These are phyloP conservation scores for Lagocephalus sceleratus DNA, from an alignment of 2,797 vertebrate genomes.

Conservation along the genomic window DNA sequence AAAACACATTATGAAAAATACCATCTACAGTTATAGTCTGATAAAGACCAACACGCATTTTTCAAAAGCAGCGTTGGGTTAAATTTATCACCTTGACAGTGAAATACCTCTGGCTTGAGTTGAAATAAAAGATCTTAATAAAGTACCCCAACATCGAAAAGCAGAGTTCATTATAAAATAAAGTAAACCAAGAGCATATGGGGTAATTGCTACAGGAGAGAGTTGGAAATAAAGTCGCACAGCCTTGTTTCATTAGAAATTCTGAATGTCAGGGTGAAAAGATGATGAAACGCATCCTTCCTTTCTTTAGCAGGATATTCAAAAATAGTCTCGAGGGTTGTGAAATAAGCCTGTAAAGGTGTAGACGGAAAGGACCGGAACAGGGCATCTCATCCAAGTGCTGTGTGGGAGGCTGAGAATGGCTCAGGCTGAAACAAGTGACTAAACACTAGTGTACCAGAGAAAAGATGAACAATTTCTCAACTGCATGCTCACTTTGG, in stretches of 20 bases:
- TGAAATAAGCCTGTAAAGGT: slow-evolving; percentile 8
- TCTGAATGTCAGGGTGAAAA: neutral
- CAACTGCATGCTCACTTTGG: too few relatives aligned
- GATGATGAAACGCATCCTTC: neutral
- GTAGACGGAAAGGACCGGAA: slow-evolving; percentile 9
- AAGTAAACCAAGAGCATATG: slow-evolving; percentile 7
- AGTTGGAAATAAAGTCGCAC: too few relatives aligned
- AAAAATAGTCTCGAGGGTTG: neutral
- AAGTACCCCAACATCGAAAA: slow-evolving; percentile 5
- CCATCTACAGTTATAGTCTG: too few relatives aligned
- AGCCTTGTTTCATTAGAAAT: neutral
- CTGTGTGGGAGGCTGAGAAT: slow-evolving; percentile 49
- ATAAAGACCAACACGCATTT: too few relatives aligned
- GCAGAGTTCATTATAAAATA: slow-evolving; percentile 9
- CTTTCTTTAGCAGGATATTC: neutral
- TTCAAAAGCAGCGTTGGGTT: too few relatives aligned
- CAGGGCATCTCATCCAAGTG: slow-evolving; percentile 26
- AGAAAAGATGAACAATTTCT: too few relatives aligned
- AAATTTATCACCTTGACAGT: too few relatives aligned
- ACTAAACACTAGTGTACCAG: slow-evolving; percentile 28
- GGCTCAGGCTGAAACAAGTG: slow-evolving; percentile 35
- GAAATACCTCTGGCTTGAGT: too few relatives aligned
- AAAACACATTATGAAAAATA: neutral
- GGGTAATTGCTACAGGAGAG: slow-evolving; percentile 2
- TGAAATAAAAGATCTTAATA: too few relatives aligned